Base-by-base conservation (phyloP, 1,140 invertebrate species). In the Drosophila repleta region DNA sequence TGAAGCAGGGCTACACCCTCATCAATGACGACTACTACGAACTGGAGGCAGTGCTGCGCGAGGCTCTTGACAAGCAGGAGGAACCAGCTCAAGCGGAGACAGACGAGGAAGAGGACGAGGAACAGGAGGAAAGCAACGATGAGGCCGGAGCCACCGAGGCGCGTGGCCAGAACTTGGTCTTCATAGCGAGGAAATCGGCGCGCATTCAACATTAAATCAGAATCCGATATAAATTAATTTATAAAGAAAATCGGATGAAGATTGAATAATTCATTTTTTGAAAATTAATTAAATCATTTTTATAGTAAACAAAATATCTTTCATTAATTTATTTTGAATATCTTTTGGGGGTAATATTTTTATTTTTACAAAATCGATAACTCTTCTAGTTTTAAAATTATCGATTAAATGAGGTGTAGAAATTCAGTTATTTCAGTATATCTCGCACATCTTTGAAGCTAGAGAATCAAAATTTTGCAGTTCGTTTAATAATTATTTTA, bases 11-110 rank as follows among this genome's bases (percentile, higher is more conserved):
- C 0, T 89, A 90, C 24, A 91, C 56, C 15, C 56, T 91, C 18
- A 69, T 91, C 35, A 90, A 90, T 17, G 85, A 91, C 10, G 90
- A 91, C 3, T 91, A 72, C 37, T 91, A 90, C 21, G 80, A 90
- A 4, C 71, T 84, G 48, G 79, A 90, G 21, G 66, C 69, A 0
- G 77, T 85, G 1, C 21, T 85, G 0, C 32, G 60, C 2, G 67
- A 67, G 20, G 67, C 57, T 11, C 35, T 66, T 17, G 18, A 62
- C 20, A 76, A 46, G n/a, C 41, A 56, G 21, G 58, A 68, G 2
- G 20, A 37, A 20, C 13, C n/a, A 4, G 13, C 1, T 4, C 39
- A 35, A 41, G n/a, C 24, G 1, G 35, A 32, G 2, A 7, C 17
- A 13, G 26, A 35, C 15, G 45, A 17, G 8, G 60, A 66, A 0